phyloP scores from a whole-genome alignment of 1,140 invertebrate genomes.

The Leptonema lineaticorne region DNA sequence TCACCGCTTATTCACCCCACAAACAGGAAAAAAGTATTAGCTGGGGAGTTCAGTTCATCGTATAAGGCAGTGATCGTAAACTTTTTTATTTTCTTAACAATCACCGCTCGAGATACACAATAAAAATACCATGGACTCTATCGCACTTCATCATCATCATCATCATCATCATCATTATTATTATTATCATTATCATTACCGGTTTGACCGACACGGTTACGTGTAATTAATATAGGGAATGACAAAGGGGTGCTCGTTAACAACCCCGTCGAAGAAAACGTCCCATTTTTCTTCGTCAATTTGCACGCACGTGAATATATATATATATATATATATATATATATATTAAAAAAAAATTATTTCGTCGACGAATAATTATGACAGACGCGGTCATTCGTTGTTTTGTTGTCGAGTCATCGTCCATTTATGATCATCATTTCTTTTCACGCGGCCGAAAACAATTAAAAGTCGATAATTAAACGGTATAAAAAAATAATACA shows the following conservation, averaged over 20 bases:
- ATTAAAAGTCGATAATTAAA: constrained; percentile 6
- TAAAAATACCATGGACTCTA: no score
- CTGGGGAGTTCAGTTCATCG: neutral
- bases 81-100: no score
- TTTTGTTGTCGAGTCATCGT: constrained; percentile 12
- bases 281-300: constrained; percentile 18
- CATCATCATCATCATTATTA: neutral
- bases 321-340: no score
- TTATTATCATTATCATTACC: neutral
- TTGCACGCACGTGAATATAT: neutral
- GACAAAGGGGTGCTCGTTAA: constrained; percentile 12
- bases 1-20: constrained; percentile 12
- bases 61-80: neutral
- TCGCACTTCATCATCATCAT: neutral
- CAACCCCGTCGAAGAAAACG: constrained; percentile 5
- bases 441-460: neutral
- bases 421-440: neutral
- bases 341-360: neutral
- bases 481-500: neutral
- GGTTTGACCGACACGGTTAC: neutral
- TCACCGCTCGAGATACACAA: no score
- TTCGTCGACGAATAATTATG: constrained; percentile 4
- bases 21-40: neutral
- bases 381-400: constrained; percentile 6
- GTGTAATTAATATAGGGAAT: neutral